Evolutionary conservation across 2,888 invertebrate species (phyloP).

Genomic region (Nasonia oneida): DNA sequence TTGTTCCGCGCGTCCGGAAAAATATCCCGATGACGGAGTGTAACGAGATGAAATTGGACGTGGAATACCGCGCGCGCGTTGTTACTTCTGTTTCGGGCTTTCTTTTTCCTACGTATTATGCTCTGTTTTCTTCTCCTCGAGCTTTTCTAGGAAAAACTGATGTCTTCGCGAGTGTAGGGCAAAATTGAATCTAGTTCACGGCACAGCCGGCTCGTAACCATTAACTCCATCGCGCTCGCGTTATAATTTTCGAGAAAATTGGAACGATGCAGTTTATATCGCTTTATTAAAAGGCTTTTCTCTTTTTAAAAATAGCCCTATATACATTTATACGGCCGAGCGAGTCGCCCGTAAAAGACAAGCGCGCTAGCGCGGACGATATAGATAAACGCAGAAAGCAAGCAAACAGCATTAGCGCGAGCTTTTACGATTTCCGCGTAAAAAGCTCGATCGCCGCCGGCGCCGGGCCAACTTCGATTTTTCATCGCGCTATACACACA

Average conservation of each 20-base stretch:
- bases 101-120: neutral
- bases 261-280: too few species aligned
- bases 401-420: neutral
- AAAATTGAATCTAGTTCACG: neutral
- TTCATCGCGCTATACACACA: neutral
- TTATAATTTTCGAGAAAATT: neutral
- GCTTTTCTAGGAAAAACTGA: neutral
- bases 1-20: conserved; percentile 3
- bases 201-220: neutral
- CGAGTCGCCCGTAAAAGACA: neutral
- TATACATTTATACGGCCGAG: neutral
- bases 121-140: neutral
- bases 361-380: neutral
- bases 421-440: conserved; percentile 21
- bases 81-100: neutral
- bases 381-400: neutral
- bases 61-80: neutral
- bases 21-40: neutral
- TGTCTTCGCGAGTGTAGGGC: neutral
- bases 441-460: conserved; percentile 19
- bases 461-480: neutral
- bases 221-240: neutral
- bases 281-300: too few species aligned
- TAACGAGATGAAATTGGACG: conserved; percentile 9
- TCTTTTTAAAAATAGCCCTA: too few species aligned